Percentiles rank a stretch among this genome's conserved stretches.
These are phyloP conservation scores for Stichopus chloronotus DNA, from an alignment of 35 echinoderm and acorn worm species.

Conservation along the genomic window DNA sequence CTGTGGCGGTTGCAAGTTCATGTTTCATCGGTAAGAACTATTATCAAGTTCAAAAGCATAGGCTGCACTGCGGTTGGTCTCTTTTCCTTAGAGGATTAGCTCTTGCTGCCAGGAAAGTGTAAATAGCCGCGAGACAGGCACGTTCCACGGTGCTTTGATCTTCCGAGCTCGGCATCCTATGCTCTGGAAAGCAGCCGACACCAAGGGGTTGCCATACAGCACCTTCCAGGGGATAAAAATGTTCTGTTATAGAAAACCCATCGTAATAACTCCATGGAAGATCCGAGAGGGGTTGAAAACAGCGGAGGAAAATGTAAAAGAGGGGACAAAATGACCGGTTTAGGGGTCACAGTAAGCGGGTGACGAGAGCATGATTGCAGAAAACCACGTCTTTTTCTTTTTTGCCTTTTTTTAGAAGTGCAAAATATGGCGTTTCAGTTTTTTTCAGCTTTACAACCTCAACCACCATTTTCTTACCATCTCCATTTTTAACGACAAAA, in stretches of 20 bases:
- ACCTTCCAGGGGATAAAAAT: not conserved
- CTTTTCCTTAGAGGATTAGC: conserved; percentile 24
- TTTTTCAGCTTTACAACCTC: not conserved
- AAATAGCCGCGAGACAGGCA: conserved; percentile 51
- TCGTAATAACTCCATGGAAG: not conserved
- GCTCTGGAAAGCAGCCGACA: not conserved
- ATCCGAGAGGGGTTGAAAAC: not conserved
- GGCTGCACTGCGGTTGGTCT: conserved; percentile 35
- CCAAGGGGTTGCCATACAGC: not conserved
- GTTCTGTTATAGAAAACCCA: not conserved
- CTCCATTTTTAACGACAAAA: not conserved
- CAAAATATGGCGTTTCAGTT: no score
- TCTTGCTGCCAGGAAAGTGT: conserved; percentile 23
- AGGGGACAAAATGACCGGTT: not conserved
- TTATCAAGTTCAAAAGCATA: conserved; percentile 19
- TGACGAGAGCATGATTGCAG: no score
- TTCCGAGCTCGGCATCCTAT: not conserved
- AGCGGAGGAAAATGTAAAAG: not conserved
- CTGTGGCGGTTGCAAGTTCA: not conserved
- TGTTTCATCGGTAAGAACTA: conserved; percentile 2
- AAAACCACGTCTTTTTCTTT: no score
- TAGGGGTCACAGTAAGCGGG: no score
- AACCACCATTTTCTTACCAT: not conserved
- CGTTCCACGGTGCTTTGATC: conserved; percentile 37
- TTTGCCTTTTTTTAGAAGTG: no score